Evolutionary conservation across 2,113 vertebrate genomes (phyloP), one percentile per base, ranked within the genome.

Genomic region (Myiozetetes cayanensis): DNA sequence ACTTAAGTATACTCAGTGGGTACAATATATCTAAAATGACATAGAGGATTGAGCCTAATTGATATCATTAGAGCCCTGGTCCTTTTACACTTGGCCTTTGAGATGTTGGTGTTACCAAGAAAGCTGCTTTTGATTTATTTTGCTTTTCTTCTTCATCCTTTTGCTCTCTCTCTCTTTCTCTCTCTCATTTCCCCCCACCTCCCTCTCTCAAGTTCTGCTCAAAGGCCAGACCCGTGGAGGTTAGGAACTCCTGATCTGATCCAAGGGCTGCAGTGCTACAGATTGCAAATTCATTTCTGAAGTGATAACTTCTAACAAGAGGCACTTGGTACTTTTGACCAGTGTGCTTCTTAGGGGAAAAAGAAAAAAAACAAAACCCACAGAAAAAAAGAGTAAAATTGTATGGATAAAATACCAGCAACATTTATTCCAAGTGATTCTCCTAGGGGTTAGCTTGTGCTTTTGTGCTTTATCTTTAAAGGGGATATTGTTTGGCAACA

Each of bases 101-200:
- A 97, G 97, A 98, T 97, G 97, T 96, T 96, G 82, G 75, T 98
- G 96, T 98, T 98, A 98, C 96, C 94, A 97, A 96, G 97, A 97
- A 98, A 98, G 98, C 97, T 97, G 98, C 97, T 97, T 98, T 98
- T 98, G 98, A 98, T 98, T 98, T 97, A 97, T 98, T 97, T 97
- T 97, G 96, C 98, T 98, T 97, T 98, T 97, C 96, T 96, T 98
- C 96, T 97, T 98, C 96, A 95, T 97, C 96, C 94, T 97, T 97
- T 97, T 85, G 91, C 95, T 93, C 71, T 56, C 89, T 93, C 82
- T 89, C 92, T 79, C 76, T 56, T 73, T 67, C 47, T 85, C 49
- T 81, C 94, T 41, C 87, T 85, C 55, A 53, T 85, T 87, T 6
- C 56, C 44, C 8, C 4, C 44, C 41, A 25, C 56, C 43, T 46